Evolutionary conservation across 2,888 invertebrate species (phyloP).

Genomic region (Cryptophagus acutangulus): DNA sequence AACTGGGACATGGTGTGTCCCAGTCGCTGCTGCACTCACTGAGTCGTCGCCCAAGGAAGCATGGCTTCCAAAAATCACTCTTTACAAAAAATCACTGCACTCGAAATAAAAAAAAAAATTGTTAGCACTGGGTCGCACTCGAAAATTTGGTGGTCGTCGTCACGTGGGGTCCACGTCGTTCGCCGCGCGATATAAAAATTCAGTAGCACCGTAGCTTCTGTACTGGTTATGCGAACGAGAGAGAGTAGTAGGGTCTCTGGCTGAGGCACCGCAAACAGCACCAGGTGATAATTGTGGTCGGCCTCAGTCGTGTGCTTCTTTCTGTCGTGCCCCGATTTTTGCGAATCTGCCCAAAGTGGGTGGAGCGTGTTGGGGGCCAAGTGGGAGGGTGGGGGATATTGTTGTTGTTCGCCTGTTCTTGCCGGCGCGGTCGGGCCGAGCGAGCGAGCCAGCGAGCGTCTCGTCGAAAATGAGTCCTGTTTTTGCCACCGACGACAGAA

Average conservation of each 20-base stretch:
- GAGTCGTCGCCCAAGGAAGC: slow-evolving; percentile 45
- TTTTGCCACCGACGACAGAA: slow-evolving; percentile 48
- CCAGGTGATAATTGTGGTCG: slow-evolving; percentile 50
- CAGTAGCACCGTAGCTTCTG: slow-evolving; percentile 25
- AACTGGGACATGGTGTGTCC: slow-evolving; percentile 64
- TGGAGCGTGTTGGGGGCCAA: slow-evolving; percentile 57
- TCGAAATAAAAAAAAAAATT: slow-evolving; percentile 30
- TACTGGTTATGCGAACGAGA: neutral
- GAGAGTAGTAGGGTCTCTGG: slow-evolving; percentile 25
- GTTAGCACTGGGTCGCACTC: slow-evolving; percentile 13
- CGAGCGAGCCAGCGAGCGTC: no score
- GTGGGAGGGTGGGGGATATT: slow-evolving; percentile 51
- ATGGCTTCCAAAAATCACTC: slow-evolving; percentile 44
- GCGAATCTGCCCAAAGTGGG: slow-evolving; percentile 57
- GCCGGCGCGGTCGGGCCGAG: slow-evolving; percentile 44
- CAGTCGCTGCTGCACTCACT: slow-evolving; percentile 47
- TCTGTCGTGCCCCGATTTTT: slow-evolving; percentile 45
- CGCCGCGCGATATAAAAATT: slow-evolving; percentile 28
- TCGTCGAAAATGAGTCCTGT: slow-evolving; percentile 41
- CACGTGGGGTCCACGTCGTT: slow-evolving; percentile 33
- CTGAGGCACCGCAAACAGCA: no score
- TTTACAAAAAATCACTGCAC: no score
- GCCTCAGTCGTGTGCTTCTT: slow-evolving; percentile 59
- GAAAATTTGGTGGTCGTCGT: no score
- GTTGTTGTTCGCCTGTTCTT: slow-evolving; percentile 29